Conservation (phyloP, 2,113 vertebrate genomes). For the Pseudopipra pipra region DNA sequence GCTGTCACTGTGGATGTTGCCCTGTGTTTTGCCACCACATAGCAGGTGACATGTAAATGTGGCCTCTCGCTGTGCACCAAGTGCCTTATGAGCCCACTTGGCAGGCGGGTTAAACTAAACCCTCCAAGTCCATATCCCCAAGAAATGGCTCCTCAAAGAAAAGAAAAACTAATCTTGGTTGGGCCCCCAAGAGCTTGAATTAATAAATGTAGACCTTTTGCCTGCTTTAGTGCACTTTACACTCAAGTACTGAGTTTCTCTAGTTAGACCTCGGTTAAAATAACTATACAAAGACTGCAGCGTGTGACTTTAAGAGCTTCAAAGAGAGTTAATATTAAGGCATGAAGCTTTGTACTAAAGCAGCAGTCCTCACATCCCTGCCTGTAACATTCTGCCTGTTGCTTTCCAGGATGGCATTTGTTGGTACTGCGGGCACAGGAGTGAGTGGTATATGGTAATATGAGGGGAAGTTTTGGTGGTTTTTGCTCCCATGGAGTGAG, state of each 20-base stretch:
- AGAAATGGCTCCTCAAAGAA: neutral
- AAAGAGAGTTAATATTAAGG: neutral
- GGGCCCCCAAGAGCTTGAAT: neutral
- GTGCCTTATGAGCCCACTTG: neutral
- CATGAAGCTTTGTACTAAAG: neutral
- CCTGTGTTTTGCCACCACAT: rapidly evolving
- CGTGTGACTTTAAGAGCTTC: neutral
- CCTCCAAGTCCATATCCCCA: neutral
- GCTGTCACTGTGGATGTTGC: neutral
- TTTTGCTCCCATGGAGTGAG: neutral
- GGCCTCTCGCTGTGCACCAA: neutral
- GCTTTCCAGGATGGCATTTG: neutral
- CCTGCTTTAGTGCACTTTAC: neutral
- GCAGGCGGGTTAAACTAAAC: neutral
- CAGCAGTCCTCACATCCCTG: neutral
- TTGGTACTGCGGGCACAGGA: neutral
- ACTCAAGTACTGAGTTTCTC: neutral
- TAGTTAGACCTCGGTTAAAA: neutral
- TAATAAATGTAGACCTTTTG: neutral
- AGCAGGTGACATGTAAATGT: neutral
- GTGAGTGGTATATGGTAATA: neutral
- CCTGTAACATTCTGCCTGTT: neutral
- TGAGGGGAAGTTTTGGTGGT: neutral
- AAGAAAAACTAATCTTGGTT: neutral
- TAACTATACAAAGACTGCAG: neutral